Evolutionary conservation across 2,797 vertebrate species (phyloP).

Genomic region (Emydoidea blandingii): DNA sequence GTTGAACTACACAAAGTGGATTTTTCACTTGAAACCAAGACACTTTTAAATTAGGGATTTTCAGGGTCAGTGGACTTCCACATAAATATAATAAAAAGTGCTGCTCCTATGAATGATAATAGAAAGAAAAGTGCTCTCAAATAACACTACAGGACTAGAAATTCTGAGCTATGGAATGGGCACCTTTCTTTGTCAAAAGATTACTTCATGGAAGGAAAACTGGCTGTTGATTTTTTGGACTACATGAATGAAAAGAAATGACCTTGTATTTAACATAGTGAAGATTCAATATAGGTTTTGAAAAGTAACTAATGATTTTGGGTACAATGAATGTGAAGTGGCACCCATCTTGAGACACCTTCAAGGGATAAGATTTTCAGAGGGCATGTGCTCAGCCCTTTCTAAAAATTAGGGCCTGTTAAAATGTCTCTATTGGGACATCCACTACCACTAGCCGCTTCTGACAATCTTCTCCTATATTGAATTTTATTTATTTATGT

Average conservation of each 20-base stretch:
- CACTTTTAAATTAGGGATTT: background rate
- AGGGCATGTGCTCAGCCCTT: background rate
- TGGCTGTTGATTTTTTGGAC: background rate
- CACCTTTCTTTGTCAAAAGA: background rate
- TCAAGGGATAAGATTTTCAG: background rate
- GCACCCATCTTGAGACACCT: background rate
- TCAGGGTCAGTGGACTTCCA: background rate
- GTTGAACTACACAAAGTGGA: background rate
- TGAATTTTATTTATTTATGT: background rate
- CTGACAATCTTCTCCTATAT: background rate
- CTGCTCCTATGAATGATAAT: background rate
- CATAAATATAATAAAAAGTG: background rate
- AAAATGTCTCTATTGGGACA: background rate
- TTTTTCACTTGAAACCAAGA: background rate
- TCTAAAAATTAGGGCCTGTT: background rate
- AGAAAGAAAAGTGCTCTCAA: background rate
- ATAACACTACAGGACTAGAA: background rate
- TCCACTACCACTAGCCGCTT: background rate
- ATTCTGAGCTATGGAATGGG: background rate
- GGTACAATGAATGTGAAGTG: background rate
- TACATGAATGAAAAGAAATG: background rate
- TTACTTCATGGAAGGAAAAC: background rate
- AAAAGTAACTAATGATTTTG: background rate
- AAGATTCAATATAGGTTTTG: background rate
- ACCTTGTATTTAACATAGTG: rapidly evolving